Evolutionary conservation across 2,888 invertebrate species (phyloP), one percentile per base, ranked within the genome.

Genomic region (Rhagonycha lutea): DNA sequence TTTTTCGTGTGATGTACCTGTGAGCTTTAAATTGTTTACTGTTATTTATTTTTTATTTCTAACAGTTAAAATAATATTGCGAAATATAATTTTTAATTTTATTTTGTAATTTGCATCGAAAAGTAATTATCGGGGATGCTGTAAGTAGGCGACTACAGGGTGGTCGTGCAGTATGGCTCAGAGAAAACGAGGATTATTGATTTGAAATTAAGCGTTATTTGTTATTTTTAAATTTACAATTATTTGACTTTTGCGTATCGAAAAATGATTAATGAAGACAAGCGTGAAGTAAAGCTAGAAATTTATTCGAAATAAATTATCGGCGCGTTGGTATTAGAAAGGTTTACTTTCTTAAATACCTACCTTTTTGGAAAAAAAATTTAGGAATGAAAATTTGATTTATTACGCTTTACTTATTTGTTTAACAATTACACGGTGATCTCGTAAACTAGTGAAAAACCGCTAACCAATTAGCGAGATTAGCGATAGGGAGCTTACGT

Each of bases 381-480:
- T 26, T 26, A 26, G 26, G 26, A 47, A 7, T n/a, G 4, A 3
- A 5, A 26, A 62, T 71, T 63, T 72, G 72, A 67, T 67, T 72
- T 72, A 72, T 67, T 68, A 18, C 61, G 69, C 47, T 47, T 32
- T 12, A 12, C 12, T 47, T 23, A 4, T 4, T 47, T 23, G 61
- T 61, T 29, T 14, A 61, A 61, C 72, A 72, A 72, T 72, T 68
- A 68, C 62, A n/a, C 23, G 60, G 47, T 10, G 68, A 62, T 61
- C 68, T 69, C 29, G 62, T 61, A 32, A 68, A n/a, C n/a, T 68
- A n/a, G 28, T 11, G 8, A 29, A 61, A 70, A 68, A 73, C 68
- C 68, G 68, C 73, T 47, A 69, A 32, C 73, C 69, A 73, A 73
- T 73, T 73, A 72, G 72, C 68, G 32, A 62, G 68, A 61, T 61